Percentiles rank a stretch among this genome's conserved stretches.
These are phyloP conservation scores for Dyspetes luteomarginatus DNA, from an alignment of 2,888 invertebrate genomes.

Conservation along the genomic window DNA sequence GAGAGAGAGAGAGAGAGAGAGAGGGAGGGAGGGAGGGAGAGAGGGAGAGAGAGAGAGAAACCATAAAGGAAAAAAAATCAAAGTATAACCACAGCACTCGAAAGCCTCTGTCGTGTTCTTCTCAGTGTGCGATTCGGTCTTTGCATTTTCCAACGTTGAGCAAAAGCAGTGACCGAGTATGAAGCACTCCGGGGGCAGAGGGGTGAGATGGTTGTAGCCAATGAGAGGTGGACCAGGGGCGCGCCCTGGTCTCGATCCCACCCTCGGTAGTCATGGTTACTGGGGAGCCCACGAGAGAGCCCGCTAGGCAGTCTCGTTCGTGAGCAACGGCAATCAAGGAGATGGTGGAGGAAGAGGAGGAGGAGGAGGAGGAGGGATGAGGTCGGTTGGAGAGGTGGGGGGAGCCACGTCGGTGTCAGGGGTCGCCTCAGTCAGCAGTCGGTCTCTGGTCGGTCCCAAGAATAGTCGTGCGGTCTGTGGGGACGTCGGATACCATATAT, in stretches of 20 bases:
- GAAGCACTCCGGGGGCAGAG: slow-evolving; percentile 23
- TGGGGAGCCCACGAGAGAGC: slow-evolving; percentile 78
- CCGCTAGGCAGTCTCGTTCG: slow-evolving; percentile 72
- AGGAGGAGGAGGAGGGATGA: slow-evolving; percentile 49
- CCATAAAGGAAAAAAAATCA: too few relatives aligned
- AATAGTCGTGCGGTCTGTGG: slow-evolving; percentile 78
- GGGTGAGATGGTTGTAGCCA: slow-evolving; percentile 78
- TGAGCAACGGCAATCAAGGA: slow-evolving; percentile 4
- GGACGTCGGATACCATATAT: slow-evolving; percentile 69
- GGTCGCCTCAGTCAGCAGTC: slow-evolving; percentile 82
- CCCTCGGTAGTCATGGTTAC: slow-evolving; percentile 82
- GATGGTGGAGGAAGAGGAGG: slow-evolving; percentile 50
- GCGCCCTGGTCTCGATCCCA: slow-evolving; percentile 82
- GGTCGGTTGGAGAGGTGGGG: slow-evolving; percentile 71
- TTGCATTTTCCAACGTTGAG: slow-evolving; percentile 60
- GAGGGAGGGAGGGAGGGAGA: too few relatives aligned
- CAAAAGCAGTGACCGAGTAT: slow-evolving; percentile 55
- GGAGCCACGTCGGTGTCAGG: slow-evolving; percentile 82
- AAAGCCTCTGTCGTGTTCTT: slow-evolving; percentile 4
- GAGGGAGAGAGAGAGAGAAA: too few relatives aligned
- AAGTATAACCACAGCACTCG: too few relatives aligned
- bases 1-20: too few relatives aligned
- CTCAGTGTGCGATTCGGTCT: slow-evolving; percentile 13
- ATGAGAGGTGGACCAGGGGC: slow-evolving; percentile 80
- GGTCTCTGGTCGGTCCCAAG: slow-evolving; percentile 82